phyloP scores from a whole-genome alignment of 1,140 invertebrate genomes.

The Eubasilissa regina region DNA sequence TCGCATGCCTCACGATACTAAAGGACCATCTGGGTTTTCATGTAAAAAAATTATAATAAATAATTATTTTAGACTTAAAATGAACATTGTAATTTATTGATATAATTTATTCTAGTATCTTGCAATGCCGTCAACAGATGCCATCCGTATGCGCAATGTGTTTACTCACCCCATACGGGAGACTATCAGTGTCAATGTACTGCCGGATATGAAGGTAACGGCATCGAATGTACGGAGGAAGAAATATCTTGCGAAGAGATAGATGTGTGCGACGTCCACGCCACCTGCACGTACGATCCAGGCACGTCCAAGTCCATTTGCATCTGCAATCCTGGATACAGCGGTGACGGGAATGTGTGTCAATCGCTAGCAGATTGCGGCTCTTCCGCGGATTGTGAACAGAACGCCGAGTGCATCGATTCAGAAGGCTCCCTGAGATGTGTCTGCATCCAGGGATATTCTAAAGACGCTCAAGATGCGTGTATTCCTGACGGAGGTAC shows the following conservation, averaged over 20 bases:
- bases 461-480: constrained; percentile 73
- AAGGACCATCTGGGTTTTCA: constrained; percentile 69
- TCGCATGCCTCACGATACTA: constrained; percentile 66
- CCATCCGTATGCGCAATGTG: constrained; percentile 83
- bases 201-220: constrained; percentile 86
- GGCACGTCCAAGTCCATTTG: constrained; percentile 79
- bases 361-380: constrained; percentile 78
- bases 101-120: constrained; percentile 69
- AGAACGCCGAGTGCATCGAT: constrained; percentile 86
- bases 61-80: constrained; percentile 57
- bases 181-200: constrained; percentile 85
- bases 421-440: constrained; percentile 77
- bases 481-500: constrained; percentile 73
- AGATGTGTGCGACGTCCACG: constrained; percentile 83
- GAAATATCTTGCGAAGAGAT: constrained; percentile 77
- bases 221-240: constrained; percentile 78
- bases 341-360: constrained; percentile 85
- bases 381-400: constrained; percentile 80
- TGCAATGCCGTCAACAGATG: constrained; percentile 86
- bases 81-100: constrained; percentile 36
- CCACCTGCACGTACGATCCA: constrained; percentile 81
- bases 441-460: constrained; percentile 76
- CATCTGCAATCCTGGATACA: constrained; percentile 84
- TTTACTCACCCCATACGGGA: constrained; percentile 73
- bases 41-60: constrained; percentile 62